These are phyloP conservation scores for Spodoptera exigua DNA, from an alignment of 2,888 invertebrate species.

Conservation along the genomic window DNA sequence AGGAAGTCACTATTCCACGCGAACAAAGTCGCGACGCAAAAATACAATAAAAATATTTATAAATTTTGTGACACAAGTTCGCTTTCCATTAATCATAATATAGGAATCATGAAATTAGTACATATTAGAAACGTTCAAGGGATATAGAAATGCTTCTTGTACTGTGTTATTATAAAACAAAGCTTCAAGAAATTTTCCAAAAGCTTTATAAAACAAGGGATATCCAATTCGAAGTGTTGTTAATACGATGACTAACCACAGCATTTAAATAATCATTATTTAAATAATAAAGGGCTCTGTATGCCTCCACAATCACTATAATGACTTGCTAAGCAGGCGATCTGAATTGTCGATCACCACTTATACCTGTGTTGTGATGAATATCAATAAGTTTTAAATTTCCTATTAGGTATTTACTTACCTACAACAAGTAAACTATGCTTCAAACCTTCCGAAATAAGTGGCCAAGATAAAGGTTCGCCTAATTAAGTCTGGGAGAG, in stretches of 20 bases:
- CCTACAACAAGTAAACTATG: neutral
- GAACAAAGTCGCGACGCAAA: no score
- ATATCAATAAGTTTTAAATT: neutral
- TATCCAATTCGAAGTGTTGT: neutral
- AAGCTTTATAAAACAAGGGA: neutral
- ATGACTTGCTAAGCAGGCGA: slow-evolving; percentile 27
- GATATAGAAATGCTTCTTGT: no score
- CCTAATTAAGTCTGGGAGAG: no score
- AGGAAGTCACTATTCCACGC: no score
- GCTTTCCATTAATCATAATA: neutral
- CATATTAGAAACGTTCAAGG: no score
- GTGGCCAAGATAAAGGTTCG: no score
- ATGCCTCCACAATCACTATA: slow-evolving; percentile 29
- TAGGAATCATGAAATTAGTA: no score
- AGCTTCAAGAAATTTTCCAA: slow-evolving; percentile 6
- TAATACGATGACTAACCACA: slow-evolving; percentile 19
- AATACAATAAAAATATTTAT: no score
- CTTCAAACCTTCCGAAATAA: no score
- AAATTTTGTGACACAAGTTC: no score
- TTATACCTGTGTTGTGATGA: slow-evolving; percentile 2
- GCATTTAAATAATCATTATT: slow-evolving; percentile 7
- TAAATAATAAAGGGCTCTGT: slow-evolving; percentile 40
- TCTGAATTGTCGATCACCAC: slow-evolving; percentile 21
- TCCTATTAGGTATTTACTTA: neutral
- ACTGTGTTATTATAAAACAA: neutral